phyloP scores from a whole-genome alignment of 2,113 vertebrate species.

The human (Homo sapiens) region DNA sequence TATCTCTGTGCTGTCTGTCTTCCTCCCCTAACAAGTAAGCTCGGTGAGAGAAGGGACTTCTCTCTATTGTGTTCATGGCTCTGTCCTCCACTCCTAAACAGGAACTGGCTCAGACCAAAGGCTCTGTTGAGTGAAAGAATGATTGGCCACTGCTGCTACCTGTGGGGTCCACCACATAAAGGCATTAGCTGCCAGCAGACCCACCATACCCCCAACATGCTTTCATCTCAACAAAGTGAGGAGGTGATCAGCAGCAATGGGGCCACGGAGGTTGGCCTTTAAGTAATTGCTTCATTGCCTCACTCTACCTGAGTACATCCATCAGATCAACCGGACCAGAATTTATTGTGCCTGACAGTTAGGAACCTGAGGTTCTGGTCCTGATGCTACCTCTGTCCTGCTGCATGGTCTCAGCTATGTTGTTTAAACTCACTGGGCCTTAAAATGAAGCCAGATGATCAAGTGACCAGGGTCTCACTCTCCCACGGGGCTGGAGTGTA shows the following conservation, averaged over 20 bases:
- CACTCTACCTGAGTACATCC: neutral
- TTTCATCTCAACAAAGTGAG: neutral
- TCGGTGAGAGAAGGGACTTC: neutral
- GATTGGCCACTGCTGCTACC: neutral
- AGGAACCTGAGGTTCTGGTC: neutral
- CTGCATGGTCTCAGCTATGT: neutral
- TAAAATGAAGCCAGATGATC: neutral
- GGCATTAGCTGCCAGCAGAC: neutral
- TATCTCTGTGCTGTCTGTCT: neutral
- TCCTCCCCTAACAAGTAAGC: neutral
- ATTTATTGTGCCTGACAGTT: neutral
- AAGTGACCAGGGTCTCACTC: neutral
- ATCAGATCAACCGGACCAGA: neutral
- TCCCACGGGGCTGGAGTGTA: no score
- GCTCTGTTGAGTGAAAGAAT: neutral
- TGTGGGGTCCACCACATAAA: neutral
- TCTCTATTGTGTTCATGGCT: neutral
- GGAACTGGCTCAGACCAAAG: neutral
- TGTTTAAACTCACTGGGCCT: neutral
- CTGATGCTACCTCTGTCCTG: neutral
- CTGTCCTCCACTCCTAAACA: neutral
- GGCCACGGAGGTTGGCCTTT: neutral
- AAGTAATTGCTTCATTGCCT: rapidly evolving
- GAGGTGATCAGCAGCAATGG: neutral
- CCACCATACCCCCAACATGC: neutral